Evolutionary conservation across 2,888 invertebrate genomes (phyloP).

Genomic region (Rotaria socialis): DNA sequence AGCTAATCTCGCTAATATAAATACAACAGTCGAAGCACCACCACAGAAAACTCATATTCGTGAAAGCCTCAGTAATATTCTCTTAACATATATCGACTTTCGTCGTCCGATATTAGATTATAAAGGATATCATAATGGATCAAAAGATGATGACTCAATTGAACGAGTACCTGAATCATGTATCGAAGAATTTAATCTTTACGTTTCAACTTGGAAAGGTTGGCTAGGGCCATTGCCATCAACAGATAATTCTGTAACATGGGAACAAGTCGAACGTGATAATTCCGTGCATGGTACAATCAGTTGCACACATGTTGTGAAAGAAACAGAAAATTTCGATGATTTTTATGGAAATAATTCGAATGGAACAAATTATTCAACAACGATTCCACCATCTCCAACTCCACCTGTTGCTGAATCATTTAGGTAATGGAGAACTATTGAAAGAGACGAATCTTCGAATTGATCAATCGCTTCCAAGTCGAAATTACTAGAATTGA

Average conservation of each 20-base stretch:
- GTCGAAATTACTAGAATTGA: too few species aligned
- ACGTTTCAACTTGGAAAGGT: slow-evolving; percentile 17
- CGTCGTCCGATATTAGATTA: slow-evolving; percentile 21
- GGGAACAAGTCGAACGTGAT: slow-evolving; percentile 23
- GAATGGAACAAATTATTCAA: slow-evolving; percentile 9
- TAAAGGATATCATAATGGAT: neutral
- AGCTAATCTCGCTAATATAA: neutral
- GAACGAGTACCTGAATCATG: slow-evolving; percentile 7
- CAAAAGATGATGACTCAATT: slow-evolving; percentile 4
- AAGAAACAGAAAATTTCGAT: neutral
- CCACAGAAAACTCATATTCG: neutral
- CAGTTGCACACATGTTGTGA: neutral
- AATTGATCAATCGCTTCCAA: too few species aligned
- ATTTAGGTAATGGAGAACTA: neutral
- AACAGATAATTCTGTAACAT: neutral
- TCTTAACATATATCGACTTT: slow-evolving; percentile 8
- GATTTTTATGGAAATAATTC: neutral
- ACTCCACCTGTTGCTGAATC: neutral
- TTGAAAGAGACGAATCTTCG: too few species aligned
- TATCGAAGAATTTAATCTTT: slow-evolving; percentile 26
- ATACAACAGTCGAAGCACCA: neutral
- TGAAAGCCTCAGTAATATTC: slow-evolving; percentile 13
- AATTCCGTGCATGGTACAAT: neutral
- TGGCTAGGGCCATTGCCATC: slow-evolving; percentile 31
- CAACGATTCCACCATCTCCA: neutral